Percentiles rank a stretch among this genome's conserved stretches.
Conservation (phyloP, 2,113 vertebrate genomes). For the Climacteris rufus region DNA sequence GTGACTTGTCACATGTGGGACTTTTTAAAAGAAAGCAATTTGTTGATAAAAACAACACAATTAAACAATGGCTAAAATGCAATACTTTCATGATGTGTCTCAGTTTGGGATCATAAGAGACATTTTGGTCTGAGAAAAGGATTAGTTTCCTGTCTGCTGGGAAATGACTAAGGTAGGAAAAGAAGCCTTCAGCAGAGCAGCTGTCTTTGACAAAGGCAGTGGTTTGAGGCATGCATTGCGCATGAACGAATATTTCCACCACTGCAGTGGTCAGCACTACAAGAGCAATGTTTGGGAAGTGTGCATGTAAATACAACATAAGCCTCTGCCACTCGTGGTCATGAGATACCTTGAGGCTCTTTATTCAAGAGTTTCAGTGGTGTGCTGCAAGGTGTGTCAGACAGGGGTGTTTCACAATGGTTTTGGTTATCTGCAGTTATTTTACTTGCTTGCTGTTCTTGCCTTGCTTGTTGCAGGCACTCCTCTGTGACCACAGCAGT, state of each 20-base stretch:
- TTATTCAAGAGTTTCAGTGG: neutral
- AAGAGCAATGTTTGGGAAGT: neutral
- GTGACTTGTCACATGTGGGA: neutral
- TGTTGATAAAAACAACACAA: constrained; percentile 17
- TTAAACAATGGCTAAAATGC: constrained; percentile 7
- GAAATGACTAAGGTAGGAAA: neutral
- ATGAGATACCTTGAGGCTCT: neutral
- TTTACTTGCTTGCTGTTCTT: neutral
- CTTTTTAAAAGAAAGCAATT: constrained; percentile 22
- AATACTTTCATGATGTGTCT: neutral
- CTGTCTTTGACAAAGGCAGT: neutral
- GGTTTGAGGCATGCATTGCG: neutral
- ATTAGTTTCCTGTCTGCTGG: neutral
- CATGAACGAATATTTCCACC: neutral
- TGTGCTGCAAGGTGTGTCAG: rapidly evolving
- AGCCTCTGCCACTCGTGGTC: neutral
- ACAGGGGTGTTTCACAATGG: neutral
- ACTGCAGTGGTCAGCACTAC: neutral
- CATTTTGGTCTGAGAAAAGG: neutral
- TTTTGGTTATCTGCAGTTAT: neutral
- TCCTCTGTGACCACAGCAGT: neutral
- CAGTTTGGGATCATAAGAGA: neutral
- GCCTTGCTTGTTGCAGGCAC: neutral
- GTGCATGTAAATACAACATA: neutral
- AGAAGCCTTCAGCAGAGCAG: neutral